A percentile compares a stretch with the other conserved stretches of the same genome.
These are phyloP conservation scores for Epistrophe grossulariae DNA, from an alignment of 2,888 invertebrate species.

Conservation along the genomic window DNA sequence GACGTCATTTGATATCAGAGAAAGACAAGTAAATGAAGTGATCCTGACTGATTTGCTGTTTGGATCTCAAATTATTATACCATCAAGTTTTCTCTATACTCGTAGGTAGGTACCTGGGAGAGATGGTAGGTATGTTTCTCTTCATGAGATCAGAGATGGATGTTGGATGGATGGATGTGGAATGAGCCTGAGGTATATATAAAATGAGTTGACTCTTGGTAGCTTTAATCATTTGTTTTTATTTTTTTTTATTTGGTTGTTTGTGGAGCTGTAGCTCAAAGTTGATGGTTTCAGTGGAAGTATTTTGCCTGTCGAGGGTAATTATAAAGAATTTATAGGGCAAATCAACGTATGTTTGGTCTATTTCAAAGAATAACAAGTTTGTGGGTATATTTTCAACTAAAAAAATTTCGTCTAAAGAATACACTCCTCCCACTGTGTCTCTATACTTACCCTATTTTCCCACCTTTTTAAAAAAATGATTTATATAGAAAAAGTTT, in stretches of 20 bases:
- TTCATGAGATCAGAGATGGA: slow-evolving; percentile 27
- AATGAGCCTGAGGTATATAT: slow-evolving; percentile 13
- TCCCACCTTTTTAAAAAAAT: no score
- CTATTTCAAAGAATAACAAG: no score
- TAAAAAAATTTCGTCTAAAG: no score
- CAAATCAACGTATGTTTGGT: slow-evolving; percentile 10
- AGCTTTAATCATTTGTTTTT: slow-evolving; percentile 40
- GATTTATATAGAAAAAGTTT: no score
- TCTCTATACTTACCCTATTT: no score
- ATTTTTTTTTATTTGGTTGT: background rate
- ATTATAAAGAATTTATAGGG: slow-evolving; percentile 47
- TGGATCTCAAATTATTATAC: slow-evolving; percentile 75
- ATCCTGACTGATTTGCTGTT: slow-evolving; percentile 75
- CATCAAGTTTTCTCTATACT: slow-evolving; percentile 29
- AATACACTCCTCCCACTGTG: no score
- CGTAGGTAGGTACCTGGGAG: background rate
- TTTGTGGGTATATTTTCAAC: no score
- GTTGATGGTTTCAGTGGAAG: slow-evolving; percentile 58
- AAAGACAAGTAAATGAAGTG: slow-evolving; percentile 74
- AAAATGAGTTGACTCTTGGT: slow-evolving; percentile 52
- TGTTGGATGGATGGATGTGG: slow-evolving; percentile 40
- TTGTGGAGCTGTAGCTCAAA: background rate
- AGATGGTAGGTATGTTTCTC: slow-evolving; percentile 9
- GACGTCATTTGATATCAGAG: slow-evolving; percentile 75
- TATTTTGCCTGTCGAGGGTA: slow-evolving; percentile 40